Conservation (phyloP, 2,888 invertebrate genomes). For the Cyaniris semiargus region DNA sequence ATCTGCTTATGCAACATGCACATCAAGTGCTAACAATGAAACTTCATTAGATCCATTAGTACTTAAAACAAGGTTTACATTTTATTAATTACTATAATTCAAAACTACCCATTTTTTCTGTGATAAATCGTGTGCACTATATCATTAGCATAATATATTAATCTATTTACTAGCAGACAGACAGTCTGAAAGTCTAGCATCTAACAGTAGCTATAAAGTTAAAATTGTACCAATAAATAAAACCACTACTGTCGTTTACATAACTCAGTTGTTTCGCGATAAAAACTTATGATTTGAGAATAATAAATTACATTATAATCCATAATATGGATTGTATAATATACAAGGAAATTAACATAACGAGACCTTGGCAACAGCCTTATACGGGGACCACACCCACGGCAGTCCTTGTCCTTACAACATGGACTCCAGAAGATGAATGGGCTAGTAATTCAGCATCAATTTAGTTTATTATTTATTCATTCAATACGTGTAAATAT, state of each 20-base stretch:
- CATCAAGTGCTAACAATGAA: no score
- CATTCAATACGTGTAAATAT: not conserved
- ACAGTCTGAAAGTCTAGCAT: no score
- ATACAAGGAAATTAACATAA: slow-evolving; percentile 10
- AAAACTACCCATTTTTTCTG: no score
- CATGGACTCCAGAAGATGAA: slow-evolving; percentile 42
- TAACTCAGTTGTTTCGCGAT: not conserved
- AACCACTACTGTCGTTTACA: not conserved
- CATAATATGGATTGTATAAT: no score
- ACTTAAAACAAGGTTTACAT: no score
- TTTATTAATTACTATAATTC: no score
- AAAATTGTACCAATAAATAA: not conserved
- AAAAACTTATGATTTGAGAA: slow-evolving; percentile 18
- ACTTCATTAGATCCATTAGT: no score
- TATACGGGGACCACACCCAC: slow-evolving; percentile 57
- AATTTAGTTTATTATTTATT: not conserved
- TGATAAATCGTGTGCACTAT: no score
- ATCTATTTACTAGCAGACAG: no score
- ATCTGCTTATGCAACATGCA: no score
- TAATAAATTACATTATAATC: slow-evolving; percentile 18
- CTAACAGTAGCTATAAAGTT: no score
- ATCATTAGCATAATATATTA: no score
- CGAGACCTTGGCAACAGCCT: slow-evolving; percentile 56
- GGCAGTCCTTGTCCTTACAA: slow-evolving; percentile 50
- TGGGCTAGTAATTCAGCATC: slow-evolving; percentile 9